phyloP scores from a whole-genome alignment of 2,888 invertebrate species.

The Galeopsomyia nigrocyanea region DNA sequence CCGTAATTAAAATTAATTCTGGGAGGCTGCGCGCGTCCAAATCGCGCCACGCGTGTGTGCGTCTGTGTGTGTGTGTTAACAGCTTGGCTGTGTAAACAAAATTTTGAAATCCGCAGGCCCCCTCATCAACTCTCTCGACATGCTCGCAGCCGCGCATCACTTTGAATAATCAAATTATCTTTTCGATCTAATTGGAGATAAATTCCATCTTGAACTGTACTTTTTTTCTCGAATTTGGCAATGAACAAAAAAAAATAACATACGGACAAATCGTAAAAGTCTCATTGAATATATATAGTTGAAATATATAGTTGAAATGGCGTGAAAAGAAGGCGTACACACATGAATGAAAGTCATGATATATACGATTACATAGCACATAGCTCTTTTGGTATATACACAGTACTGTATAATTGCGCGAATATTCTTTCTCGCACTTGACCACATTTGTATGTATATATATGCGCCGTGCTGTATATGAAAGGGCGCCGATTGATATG shows the following conservation, averaged over 20 bases:
- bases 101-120: constrained; percentile 26
- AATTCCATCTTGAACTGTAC: no score
- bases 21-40: no score
- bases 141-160: no score
- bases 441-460: constrained; percentile 18
- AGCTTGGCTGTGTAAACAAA: constrained; percentile 15
- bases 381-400: no score
- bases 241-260: no score
- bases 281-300: neutral
- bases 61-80: neutral
- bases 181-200: no score
- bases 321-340: neutral
- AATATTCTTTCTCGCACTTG: constrained; percentile 23
- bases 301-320: no score
- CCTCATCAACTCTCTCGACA: constrained; percentile 17
- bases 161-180: no score
- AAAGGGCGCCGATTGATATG: constrained; percentile 19
- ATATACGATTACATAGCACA: constrained; percentile 15
- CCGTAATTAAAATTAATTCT: constrained; percentile 31
- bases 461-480: no score
- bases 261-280: neutral
- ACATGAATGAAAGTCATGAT: constrained; percentile 3
- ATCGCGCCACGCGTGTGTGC: no score
- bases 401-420: constrained; percentile 14
- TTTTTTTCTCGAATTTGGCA: no score